Conservation (phyloP, 2,888 invertebrate genomes). For the Drosophila villosipedis region DNA sequence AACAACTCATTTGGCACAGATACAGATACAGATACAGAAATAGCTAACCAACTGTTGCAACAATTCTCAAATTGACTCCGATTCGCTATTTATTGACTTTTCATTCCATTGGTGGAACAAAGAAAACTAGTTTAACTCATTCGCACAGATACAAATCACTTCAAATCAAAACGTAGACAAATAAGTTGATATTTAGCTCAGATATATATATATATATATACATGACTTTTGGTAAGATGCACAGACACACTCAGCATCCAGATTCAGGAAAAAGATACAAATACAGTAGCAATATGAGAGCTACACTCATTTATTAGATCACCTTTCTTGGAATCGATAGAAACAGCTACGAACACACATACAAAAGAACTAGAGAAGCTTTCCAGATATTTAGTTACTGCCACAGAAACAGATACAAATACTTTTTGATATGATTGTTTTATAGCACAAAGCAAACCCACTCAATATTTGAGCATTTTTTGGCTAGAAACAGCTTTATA, state of each 20-base stretch:
- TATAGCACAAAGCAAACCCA: neutral
- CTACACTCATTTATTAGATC: neutral
- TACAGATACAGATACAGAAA: neutral
- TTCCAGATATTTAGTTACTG: neutral
- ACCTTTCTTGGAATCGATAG: too few relatives aligned
- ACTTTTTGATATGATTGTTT: neutral
- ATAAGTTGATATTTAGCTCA: neutral
- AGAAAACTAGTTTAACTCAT: neutral
- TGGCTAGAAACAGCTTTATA: neutral
- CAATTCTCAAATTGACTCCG: neutral
- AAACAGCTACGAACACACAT: neutral
- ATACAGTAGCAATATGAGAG: neutral
- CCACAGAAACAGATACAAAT: neutral
- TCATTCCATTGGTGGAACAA: neutral
- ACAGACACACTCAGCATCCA: neutral
- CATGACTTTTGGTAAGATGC: neutral
- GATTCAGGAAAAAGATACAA: neutral
- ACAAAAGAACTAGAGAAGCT: neutral
- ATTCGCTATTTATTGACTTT: neutral
- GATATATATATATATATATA: neutral
- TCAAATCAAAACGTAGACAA: neutral
- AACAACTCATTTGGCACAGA: conserved; percentile 1
- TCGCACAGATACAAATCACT: neutral
- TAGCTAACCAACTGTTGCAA: neutral
- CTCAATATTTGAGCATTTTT: neutral